These are phyloP conservation scores for Drosophila ohnishii DNA, from an alignment of 1,140 invertebrate genomes.

Conservation along the genomic window DNA sequence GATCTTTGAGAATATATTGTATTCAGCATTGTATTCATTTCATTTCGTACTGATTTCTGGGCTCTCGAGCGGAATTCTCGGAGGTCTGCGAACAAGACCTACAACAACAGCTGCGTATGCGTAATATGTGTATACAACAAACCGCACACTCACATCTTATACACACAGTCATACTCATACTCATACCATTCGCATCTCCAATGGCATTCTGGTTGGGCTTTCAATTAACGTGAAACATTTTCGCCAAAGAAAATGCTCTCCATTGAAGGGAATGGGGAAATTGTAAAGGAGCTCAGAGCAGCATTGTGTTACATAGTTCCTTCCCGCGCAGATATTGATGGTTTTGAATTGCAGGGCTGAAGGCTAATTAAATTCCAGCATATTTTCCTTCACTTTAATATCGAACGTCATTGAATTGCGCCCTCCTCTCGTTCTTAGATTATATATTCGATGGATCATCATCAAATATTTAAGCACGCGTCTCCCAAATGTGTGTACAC, in stretches of 20 bases:
- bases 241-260: conserved; percentile 54
- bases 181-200: conserved; percentile 13
- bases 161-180: conserved; percentile 11
- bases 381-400: conserved; percentile 32
- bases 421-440: conserved; percentile 4
- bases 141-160: conserved; percentile 1
- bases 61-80: conserved; percentile 4
- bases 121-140: conserved; percentile 15
- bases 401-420: conserved; percentile 63
- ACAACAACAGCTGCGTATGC: conserved; percentile 74
- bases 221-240: conserved; percentile 77
- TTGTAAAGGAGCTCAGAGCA: conserved; percentile 4
- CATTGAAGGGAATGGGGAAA: conserved; percentile 6
- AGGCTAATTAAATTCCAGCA: conserved; percentile 23
- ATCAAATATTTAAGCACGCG: conserved; percentile 71
- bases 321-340: conserved; percentile 24
- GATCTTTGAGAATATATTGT: conserved; percentile 4
- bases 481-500: conserved; percentile 49
- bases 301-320: conserved; percentile 48
- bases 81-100: conserved; percentile 48
- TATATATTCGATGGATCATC: conserved; percentile 65
- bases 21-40: conserved; percentile 8
- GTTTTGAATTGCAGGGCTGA: conserved; percentile 23
- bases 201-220: conserved; percentile 57
- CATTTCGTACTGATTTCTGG: background rate